A percentile compares a stretch with the other conserved stretches of the same genome.
Evolutionary conservation across 2,888 invertebrate species (phyloP).

Genomic region (Heliconius charithonia): DNA sequence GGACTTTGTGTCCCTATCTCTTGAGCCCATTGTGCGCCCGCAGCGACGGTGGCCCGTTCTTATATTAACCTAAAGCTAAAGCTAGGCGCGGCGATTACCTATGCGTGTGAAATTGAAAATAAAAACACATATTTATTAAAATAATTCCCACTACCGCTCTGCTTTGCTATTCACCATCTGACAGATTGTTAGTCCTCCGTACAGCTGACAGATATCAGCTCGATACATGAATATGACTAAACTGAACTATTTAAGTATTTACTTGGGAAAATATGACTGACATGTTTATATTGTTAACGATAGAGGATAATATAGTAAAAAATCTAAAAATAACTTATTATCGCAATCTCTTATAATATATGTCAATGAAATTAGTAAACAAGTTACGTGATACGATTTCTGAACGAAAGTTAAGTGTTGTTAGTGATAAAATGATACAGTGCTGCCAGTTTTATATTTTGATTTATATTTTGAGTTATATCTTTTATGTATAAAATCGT

Average conservation of each 20-base stretch:
- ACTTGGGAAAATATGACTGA: not conserved
- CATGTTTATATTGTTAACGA: not conserved
- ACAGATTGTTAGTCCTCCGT: conserved; percentile 53
- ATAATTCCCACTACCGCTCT: conserved; percentile 76
- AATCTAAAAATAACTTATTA: conserved; percentile 38
- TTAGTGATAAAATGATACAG: not conserved
- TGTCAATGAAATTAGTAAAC: conserved; percentile 42
- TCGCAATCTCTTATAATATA: conserved; percentile 14
- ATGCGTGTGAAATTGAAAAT: conserved; percentile 70
- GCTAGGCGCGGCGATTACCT: conserved; percentile 69
- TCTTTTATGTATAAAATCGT: too few relatives aligned
- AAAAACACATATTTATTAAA: conserved; percentile 77
- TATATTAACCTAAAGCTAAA: conserved; percentile 60
- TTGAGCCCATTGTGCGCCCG: conserved; percentile 83
- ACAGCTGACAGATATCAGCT: conserved; percentile 55
- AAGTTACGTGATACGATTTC: conserved; percentile 42
- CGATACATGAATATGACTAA: conserved; percentile 38
- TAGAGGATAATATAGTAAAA: not conserved
- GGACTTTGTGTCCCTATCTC: conserved; percentile 87
- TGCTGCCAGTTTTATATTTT: not conserved
- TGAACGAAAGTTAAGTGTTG: conserved; percentile 32
- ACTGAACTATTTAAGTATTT: not conserved
- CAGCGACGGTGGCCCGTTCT: conserved; percentile 54
- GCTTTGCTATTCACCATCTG: conserved; percentile 69
- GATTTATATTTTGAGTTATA: too few relatives aligned